Base-by-base conservation (phyloP, 2,797 vertebrate genomes). In the Callimico goeldii region DNA sequence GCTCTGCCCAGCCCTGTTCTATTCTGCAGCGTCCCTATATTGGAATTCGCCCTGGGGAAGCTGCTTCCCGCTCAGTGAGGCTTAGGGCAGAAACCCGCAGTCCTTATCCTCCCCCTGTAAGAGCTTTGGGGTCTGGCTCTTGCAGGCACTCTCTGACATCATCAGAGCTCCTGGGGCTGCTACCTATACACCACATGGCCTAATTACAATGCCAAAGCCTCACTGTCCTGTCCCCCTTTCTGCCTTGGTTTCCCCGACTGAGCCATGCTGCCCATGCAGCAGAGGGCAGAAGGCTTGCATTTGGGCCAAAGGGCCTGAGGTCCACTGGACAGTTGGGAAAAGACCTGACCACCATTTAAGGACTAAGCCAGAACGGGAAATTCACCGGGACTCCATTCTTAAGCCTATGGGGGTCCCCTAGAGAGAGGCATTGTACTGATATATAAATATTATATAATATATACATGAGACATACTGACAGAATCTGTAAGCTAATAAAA, bases 401-500 rank as follows among this genome's bases (percentile, higher is more conserved):
- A 75, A 94, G 92, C 90, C 85, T 80, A 28, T 11, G 58, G 89
- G 81, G 90, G 55, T 79, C 55, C 90, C 72, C 43, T 0, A 4
- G 90, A 97, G 91, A 98, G 94, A 19, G 58, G 97, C 97, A 46
- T 97, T 98, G 98, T 98, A 98, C 97, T 98, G 97, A 98, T 98
- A 98, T 97, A 98, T 98, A 98, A 98, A 98, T 98, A 96, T 98
- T 67, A 97, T 98, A 98, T 98, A 98, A 98, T 98, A 98, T 98
- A 98, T 98, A 97, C 92, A 95, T 97, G 97, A 99, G 98, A 98
- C 99, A 98, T 99, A 99, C 99, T 98, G 98, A 98, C 98, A 98
- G 99, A 98, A 98, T 98, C 98, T 99, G 99, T 99, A 99, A 99
- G 99, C 99, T 99, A 99, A 98, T 97, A 95, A 99, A 99, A 99